Evolutionary conservation across 2,888 invertebrate genomes (phyloP).

Genomic region (Cheilosia vulpina): DNA sequence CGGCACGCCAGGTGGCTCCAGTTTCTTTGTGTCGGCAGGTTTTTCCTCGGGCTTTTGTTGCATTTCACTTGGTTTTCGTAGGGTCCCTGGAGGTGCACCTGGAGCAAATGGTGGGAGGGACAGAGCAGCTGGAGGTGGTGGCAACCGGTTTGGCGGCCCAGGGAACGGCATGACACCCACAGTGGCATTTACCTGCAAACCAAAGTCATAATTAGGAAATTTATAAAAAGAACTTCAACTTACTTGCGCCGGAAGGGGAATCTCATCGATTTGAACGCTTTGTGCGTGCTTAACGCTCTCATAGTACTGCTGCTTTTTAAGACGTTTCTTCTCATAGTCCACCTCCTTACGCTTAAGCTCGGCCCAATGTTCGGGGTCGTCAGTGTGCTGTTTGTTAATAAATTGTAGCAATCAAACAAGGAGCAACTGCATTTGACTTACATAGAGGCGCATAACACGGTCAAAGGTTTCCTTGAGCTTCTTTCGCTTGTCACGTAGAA

Average conservation of each 20-base stretch:
- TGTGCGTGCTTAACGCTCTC: conserved; percentile 98
- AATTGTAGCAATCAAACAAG: not conserved
- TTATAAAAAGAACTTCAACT: conserved; percentile 40
- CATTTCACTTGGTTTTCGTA: conserved; percentile 89
- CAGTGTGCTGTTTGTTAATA: conserved; percentile 89
- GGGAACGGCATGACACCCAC: conserved; percentile 84
- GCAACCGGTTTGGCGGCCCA: conserved; percentile 79
- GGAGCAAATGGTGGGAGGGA: conserved; percentile 84
- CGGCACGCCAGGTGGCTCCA: conserved; percentile 93
- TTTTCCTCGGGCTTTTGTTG: conserved; percentile 78
- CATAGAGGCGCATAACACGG: conserved; percentile 96
- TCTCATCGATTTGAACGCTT: conserved; percentile 97
- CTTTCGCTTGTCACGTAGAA: conserved; percentile 97
- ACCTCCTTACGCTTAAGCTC: conserved; percentile 95
- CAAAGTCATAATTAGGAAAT: not conserved
- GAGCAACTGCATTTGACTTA: conserved; percentile 85
- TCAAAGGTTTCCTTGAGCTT: conserved; percentile 97
- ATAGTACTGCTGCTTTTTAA: conserved; percentile 94
- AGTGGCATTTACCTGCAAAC: conserved; percentile 27
- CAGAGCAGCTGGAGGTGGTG: conserved; percentile 81
- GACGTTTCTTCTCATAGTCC: conserved; percentile 95
- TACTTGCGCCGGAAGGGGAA: conserved; percentile 91
- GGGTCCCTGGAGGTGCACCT: conserved; percentile 87
- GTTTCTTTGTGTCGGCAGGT: conserved; percentile 80
- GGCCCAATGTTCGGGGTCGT: conserved; percentile 96